These are phyloP conservation scores for Lontra canadensis DNA, from an alignment of 2,113 vertebrate species.

Conservation along the genomic window DNA sequence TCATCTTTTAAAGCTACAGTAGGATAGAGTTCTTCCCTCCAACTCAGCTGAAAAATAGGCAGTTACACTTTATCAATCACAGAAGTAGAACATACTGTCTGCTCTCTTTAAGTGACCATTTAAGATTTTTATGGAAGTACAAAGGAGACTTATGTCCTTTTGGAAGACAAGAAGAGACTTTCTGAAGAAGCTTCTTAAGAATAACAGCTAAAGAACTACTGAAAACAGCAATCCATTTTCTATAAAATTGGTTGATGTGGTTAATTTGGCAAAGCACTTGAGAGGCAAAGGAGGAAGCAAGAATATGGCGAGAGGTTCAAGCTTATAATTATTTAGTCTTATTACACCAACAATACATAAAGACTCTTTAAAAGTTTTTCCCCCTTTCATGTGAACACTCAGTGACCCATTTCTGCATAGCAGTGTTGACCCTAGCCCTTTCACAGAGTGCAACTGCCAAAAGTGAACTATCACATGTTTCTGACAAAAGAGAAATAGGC, in stretches of 20 bases:
- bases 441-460: constrained; percentile 74
- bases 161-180: constrained; percentile 18
- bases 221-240: constrained; percentile 53
- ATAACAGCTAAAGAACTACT: constrained; percentile 61
- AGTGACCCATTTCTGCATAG: constrained; percentile 56
- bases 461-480: constrained; percentile 37
- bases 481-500: constrained; percentile 48
- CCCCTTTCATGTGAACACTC: constrained; percentile 68
- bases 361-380: constrained; percentile 59
- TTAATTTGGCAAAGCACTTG: constrained; percentile 75
- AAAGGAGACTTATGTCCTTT: constrained; percentile 59
- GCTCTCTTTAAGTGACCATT: constrained; percentile 38
- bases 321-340: constrained; percentile 61
- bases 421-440: constrained; percentile 66
- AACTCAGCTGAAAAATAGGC: constrained; percentile 46
- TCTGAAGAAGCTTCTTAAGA: constrained; percentile 61
- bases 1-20: constrained; percentile 61
- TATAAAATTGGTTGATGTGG: constrained; percentile 70
- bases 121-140: constrained; percentile 47
- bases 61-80: constrained; percentile 8
- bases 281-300: constrained; percentile 53
- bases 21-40: constrained; percentile 38
- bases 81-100: constrained; percentile 15
- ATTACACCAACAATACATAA: constrained; percentile 71
- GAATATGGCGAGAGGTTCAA: constrained; percentile 55